A percentile compares a stretch with the other conserved stretches of the same genome.
Evolutionary conservation across 2,113 vertebrate species (phyloP).

Genomic region (Pelodiscus sinensis): DNA sequence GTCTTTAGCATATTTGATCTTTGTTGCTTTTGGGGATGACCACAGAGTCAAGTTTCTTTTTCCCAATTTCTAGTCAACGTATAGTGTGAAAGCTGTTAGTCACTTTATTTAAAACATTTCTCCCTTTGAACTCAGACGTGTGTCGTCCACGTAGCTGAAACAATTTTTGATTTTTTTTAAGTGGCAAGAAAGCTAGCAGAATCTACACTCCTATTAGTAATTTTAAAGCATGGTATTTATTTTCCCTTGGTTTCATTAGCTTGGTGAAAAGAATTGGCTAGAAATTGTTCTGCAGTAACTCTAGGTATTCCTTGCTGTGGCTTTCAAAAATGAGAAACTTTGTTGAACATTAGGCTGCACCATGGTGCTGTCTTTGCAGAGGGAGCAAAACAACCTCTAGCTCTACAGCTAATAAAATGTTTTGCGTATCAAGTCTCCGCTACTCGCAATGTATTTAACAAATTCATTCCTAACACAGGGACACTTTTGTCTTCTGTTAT

Average conservation of each 20-base stretch:
- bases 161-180: not conserved
- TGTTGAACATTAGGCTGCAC: not conserved
- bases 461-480: not conserved
- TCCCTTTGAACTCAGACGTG: not conserved
- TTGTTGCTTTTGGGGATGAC: not conserved
- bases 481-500: not conserved
- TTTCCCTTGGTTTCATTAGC: not conserved
- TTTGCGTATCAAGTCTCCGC: not conserved
- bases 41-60: not conserved
- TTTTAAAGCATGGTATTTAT: not conserved
- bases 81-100: not conserved
- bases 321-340: rapidly evolving
- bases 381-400: not conserved
- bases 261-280: not conserved
- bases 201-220: not conserved
- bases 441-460: not conserved
- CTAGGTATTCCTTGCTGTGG: not conserved
- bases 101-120: not conserved
- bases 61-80: rapidly evolving
- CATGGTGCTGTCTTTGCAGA: not conserved
- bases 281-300: not conserved
- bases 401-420: not conserved
- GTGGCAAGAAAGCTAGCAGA: not conserved
- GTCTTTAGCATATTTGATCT: rapidly evolving
- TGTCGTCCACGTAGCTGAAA: not conserved